Evolutionary conservation across 2,113 vertebrate genomes (phyloP).

Genomic region (Hippocampus abdominalis): DNA sequence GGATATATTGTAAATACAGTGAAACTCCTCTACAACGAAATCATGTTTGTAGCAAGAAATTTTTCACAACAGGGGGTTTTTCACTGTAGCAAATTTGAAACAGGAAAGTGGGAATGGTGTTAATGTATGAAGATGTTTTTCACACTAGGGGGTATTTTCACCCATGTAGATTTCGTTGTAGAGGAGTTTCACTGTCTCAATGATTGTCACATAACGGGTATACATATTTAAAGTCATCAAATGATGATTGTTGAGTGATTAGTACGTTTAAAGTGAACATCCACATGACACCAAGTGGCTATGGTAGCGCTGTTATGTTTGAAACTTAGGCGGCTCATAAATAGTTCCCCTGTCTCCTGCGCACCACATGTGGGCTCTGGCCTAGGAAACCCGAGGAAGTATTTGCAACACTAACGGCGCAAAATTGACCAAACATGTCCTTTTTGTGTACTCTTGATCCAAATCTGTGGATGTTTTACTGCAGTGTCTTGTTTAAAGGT

Average conservation of each 20-base stretch:
- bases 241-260: background rate
- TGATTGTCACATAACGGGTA: background rate
- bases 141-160: too few relatives aligned
- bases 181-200: too few relatives aligned
- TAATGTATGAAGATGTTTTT: too few relatives aligned
- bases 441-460: conserved; percentile 26
- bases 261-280: background rate
- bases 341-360: conserved; percentile 8
- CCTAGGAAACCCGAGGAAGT: conserved; percentile 40
- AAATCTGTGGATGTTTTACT: conserved; percentile 41
- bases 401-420: conserved; percentile 30
- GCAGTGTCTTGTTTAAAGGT: conserved; percentile 58
- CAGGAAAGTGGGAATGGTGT: too few relatives aligned
- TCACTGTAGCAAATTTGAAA: too few relatives aligned
- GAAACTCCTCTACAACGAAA: too few relatives aligned
- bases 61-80: too few relatives aligned
- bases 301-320: background rate
- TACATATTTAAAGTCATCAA: background rate
- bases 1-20: background rate
- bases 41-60: too few relatives aligned
- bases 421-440: conserved; percentile 40
- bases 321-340: background rate
- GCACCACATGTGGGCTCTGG: conserved; percentile 10
- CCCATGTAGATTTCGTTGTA: too few relatives aligned
- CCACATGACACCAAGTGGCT: background rate